Conservation (phyloP, 2,888 invertebrate genomes). For the Apamea crenata region DNA sequence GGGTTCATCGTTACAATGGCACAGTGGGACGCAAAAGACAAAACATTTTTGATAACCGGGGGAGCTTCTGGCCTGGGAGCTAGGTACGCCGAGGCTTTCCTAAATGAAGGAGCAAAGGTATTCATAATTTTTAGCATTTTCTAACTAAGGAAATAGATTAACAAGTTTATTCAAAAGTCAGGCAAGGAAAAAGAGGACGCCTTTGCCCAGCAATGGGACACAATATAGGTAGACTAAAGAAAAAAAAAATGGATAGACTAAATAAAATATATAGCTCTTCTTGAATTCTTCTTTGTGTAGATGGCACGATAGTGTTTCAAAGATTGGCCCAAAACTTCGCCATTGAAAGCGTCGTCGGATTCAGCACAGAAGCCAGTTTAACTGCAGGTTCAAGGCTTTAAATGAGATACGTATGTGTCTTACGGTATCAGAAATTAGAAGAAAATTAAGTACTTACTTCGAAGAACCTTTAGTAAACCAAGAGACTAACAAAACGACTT, state of each 20-base stretch:
- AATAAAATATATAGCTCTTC: not conserved
- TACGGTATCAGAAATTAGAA: not conserved
- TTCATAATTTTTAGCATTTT: not conserved
- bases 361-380: not conserved
- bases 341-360: not conserved
- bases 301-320: not conserved
- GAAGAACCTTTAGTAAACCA: not conserved
- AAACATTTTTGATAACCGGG: slow-evolving; percentile 76
- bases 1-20: slow-evolving; percentile 6
- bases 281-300: not conserved
- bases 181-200: too few relatives aligned
- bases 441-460: not conserved
- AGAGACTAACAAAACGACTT: not conserved
- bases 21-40: slow-evolving; percentile 63
- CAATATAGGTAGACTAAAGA: too few relatives aligned
- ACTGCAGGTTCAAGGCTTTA: too few relatives aligned
- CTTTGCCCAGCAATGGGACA: too few relatives aligned
- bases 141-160: not conserved
- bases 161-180: too few relatives aligned
- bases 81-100: slow-evolving; percentile 70
- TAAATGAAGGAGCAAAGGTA: slow-evolving; percentile 76
- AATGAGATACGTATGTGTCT: too few relatives aligned
- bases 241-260: too few relatives aligned
- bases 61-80: slow-evolving; percentile 79
- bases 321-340: not conserved